Evolutionary conservation across 2,888 invertebrate genomes (phyloP), one percentile per base, ranked within the genome.

Genomic region (Drosophila buzzatii): DNA sequence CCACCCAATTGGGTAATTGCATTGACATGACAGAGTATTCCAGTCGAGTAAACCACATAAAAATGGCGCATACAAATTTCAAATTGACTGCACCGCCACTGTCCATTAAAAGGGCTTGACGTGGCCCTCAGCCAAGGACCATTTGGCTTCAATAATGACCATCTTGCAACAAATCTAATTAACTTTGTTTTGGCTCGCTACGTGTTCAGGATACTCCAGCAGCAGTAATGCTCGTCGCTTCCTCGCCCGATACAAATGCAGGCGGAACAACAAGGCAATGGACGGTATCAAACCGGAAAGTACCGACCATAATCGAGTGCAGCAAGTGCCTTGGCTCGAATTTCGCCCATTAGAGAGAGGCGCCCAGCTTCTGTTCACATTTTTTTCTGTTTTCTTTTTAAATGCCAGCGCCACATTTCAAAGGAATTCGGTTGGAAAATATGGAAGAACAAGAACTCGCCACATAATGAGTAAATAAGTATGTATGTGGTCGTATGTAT

Each of bases 151-250:
- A 70, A 83, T 85, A 88, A 85, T 88, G 88, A 75, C 74, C 85
- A 81, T 83, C 87, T 86, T 84, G 85, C 79, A 73, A 56, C 87
- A 89, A 89, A 89, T 89, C 89, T 86, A 89, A 86, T 86, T 86
- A 89, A 86, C 89, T 89, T 81, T 85, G 79, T 88, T 85, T 85
- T 70, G 83, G 79, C 73, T 70, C 47, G 83, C 74, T 85, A 85
- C 85, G 85, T 85, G 85, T 74, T 68, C 67, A 56, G 70, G 68
- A 49, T 71, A 78, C 81, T 55, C 55, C 70, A 73, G 41, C 62
- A 70, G 57, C 60, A 53, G 55, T 16, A 9, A 16, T 44, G 16
- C 6, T 27, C 39, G 20, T n/a, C 35, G 27, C 8, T 18, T 20
- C 9, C 44, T 16, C 2, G 31, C 16, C 18, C 18, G 18, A 20